Percentiles rank a stretch among this genome's conserved stretches.
Conservation (phyloP, 2,113 vertebrate species). For the Colaptes auratus region DNA sequence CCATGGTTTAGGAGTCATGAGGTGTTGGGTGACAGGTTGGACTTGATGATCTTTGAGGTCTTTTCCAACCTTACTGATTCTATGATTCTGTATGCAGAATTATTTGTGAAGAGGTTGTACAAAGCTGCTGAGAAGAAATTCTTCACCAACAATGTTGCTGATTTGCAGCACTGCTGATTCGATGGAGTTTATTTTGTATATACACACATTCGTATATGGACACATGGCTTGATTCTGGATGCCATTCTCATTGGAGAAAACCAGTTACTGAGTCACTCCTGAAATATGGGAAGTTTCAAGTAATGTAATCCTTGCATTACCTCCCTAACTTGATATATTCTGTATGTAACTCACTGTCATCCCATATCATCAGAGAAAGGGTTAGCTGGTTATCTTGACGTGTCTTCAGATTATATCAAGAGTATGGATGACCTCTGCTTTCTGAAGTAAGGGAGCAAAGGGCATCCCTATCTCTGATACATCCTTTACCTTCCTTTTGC, state of each 20-base stretch:
- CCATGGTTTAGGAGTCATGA: no score
- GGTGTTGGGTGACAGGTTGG: no score
- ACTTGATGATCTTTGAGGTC: no score
- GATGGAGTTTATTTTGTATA: neutral
- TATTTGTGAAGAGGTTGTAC: neutral
- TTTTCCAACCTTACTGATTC: no score
- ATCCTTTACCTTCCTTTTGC: neutral
- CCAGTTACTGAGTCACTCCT: neutral
- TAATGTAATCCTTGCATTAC: neutral
- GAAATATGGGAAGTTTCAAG: neutral
- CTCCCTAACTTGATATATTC: neutral
- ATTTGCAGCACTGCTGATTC: neutral
- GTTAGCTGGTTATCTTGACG: neutral
- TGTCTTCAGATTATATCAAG: neutral
- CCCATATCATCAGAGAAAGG: neutral
- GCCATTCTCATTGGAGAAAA: neutral
- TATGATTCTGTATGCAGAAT: neutral
- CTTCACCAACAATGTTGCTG: neutral
- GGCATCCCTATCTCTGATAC: neutral
- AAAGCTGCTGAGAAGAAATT: neutral
- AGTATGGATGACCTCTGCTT: neutral
- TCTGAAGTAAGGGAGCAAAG: neutral
- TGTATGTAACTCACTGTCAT: neutral
- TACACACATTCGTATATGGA: neutral
- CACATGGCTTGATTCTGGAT: neutral